Conservation (phyloP, 1,140 invertebrate species). For the Nephotettix cincticeps region DNA sequence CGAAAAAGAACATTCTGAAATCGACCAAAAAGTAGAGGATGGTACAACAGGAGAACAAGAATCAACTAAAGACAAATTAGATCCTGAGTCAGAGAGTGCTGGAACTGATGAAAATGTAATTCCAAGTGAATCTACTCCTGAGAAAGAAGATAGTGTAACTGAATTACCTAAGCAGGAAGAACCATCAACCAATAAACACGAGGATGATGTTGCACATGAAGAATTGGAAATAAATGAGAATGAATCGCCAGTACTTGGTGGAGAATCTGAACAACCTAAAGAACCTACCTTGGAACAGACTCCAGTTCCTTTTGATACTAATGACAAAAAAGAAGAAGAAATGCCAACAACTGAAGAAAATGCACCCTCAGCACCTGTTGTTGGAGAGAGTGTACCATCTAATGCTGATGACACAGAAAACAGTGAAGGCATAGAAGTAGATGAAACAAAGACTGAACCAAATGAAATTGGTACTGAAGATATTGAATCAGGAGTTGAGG, state of each 20-base stretch:
- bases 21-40: not conserved
- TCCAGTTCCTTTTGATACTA: too few relatives aligned
- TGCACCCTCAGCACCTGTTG: not conserved
- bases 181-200: constrained; percentile 38
- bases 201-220: constrained; percentile 33
- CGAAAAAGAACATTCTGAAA: not conserved
- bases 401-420: not conserved
- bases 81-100: not conserved
- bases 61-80: not conserved
- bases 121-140: not conserved
- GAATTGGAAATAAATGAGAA: not conserved
- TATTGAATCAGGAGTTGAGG: constrained; percentile 47
- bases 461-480: constrained; percentile 46
- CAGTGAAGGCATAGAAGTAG: not conserved
- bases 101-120: not conserved
- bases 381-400: constrained; percentile 32
- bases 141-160: not conserved
- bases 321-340: not conserved
- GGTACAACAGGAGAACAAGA: not conserved
- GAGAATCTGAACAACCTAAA: constrained; percentile 16
- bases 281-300: not conserved
- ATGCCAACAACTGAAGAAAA: constrained; percentile 22
- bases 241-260: not conserved
- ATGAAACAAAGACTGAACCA: not conserved
- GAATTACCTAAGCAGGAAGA: not conserved